Evolutionary conservation across 2,797 vertebrate species (phyloP), one percentile per base, ranked within the genome.

Genomic region (Distichodus sexfasciatus): DNA sequence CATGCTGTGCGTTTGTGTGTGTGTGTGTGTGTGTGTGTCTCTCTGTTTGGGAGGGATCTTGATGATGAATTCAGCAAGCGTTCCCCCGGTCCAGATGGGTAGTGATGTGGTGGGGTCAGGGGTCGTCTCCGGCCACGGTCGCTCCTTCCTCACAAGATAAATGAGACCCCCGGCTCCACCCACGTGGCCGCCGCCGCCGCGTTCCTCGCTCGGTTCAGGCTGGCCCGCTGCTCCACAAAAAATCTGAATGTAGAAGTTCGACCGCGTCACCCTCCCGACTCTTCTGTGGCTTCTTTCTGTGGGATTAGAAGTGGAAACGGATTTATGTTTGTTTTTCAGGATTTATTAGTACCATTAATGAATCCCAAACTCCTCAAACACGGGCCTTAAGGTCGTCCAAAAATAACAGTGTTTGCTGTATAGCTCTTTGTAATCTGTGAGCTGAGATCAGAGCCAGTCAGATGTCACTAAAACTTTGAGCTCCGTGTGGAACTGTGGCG

Each of bases 161-260:
- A 92, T 91, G 87, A 87, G 77, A 82, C 76, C 81, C 89, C 82
- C 84, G 83, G 84, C 84, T 80, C 74, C 19, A 78, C 85, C 87
- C 84, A 82, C 88, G 86, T 81, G 82, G 89, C 88, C 86, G 83
- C 89, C 84, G 83, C 89, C 84, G 86, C 84, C 83, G 87, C 88
- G 89, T 91, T 87, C 89, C 85, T 84, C 82, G 87, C 88, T 89
- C 79, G 83, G 83, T 85, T 86, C 81, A 86, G 82, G 89, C 89
- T 86, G 89, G 84, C 78, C 85, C 89, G 87, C 87, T 84, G 83
- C 86, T 86, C 81, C 77, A 74, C 83, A 82, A 86, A 86, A 88
- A 90, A 90, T 90, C 88, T 75, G 87, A 91, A 14, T 43, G 40
- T 43, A 43, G 40, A n/a, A 46, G 46, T 61, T 19, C 6, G n/a